phyloP scores from a whole-genome alignment of 1,140 invertebrate species.

The Pentalonia nigronervosa region DNA sequence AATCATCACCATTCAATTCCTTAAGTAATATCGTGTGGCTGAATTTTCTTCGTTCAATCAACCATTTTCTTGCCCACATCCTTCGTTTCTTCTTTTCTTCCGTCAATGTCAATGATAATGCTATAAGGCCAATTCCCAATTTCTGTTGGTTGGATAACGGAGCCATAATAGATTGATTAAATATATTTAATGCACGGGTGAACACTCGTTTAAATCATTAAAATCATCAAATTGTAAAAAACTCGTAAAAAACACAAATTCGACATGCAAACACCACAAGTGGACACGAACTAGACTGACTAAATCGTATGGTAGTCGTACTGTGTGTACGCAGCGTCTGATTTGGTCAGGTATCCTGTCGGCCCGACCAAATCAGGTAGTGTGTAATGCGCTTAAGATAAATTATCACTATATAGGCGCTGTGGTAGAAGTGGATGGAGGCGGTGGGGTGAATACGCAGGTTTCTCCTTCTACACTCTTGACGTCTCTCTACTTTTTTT shows the following conservation, averaged over 20 bases:
- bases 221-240: no score
- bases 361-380: constrained; percentile 9
- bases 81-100: constrained; percentile 2
- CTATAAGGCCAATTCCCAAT: not conserved
- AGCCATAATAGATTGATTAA: not conserved
- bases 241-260: no score
- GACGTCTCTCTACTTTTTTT: no score
- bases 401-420: no score
- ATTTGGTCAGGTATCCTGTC: constrained; percentile 11
- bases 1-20: constrained; percentile 38
- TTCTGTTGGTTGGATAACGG: constrained; percentile 8
- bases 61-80: constrained; percentile 24
- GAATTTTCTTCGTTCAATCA: constrained; percentile 41
- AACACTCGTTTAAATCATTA: no score
- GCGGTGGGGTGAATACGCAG: no score
- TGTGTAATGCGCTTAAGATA: not conserved
- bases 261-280: constrained; percentile 28
- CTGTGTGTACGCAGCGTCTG: constrained; percentile 17
- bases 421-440: no score
- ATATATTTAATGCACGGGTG: no score
- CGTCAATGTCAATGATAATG: constrained; percentile 21
- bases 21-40: constrained; percentile 38
- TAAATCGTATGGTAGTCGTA: constrained; percentile 3
- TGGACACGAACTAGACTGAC: constrained; percentile 22
- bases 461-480: no score